Percentiles rank a stretch among this genome's conserved stretches.
Evolutionary conservation across 2,888 invertebrate genomes (phyloP).

Genomic region (Netelia melanura): DNA sequence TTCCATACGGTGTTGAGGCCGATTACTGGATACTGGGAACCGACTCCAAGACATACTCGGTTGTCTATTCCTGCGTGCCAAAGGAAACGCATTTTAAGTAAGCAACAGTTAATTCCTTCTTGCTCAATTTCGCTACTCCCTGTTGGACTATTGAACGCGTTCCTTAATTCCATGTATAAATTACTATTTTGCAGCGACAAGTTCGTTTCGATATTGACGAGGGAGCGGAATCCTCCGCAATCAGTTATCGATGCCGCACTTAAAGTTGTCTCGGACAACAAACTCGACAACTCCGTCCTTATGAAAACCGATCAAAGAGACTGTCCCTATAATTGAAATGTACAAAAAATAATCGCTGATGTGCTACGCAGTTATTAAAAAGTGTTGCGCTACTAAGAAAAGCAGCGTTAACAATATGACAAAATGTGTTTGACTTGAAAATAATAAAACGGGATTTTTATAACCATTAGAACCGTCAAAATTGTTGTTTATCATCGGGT

Average conservation of each 20-base stretch:
- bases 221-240: conserved; percentile 87
- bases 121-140: not conserved
- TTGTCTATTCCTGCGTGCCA: conserved; percentile 88
- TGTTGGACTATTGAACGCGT: not conserved
- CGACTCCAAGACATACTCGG: conserved; percentile 87
- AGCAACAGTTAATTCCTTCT: conserved; percentile 27
- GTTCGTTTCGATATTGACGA: conserved; percentile 88
- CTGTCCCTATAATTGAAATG: conserved; percentile 80
- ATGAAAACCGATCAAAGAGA: conserved; percentile 88
- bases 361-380: not conserved
- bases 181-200: conserved; percentile 77
- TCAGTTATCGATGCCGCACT: conserved; percentile 87
- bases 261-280: conserved; percentile 86
- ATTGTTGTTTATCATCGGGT: not conserved
- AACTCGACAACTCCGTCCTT: conserved; percentile 87
- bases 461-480: not conserved
- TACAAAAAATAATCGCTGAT: not conserved
- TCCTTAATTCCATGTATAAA: not conserved
- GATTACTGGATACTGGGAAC: conserved; percentile 89
- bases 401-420: not conserved
- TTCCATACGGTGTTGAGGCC: conserved; percentile 86
- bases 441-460: not conserved
- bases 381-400: not conserved
- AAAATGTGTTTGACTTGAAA: not conserved
- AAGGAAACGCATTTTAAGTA: conserved; percentile 86